phyloP scores from a whole-genome alignment of 2,797 vertebrate genomes.

The Enteromius argenteus region DNA sequence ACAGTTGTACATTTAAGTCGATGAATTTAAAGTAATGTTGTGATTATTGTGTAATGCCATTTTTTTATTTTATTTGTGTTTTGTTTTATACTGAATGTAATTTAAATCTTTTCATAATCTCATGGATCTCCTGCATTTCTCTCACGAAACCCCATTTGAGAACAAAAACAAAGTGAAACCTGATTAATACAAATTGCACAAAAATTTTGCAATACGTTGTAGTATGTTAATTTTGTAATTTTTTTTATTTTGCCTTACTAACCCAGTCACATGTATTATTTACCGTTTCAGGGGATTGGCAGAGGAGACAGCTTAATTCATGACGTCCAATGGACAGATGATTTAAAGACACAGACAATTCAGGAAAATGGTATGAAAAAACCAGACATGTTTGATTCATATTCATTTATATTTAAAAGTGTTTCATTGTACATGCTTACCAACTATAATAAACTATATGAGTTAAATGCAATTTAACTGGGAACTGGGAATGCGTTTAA shows the following conservation, averaged over 20 bases:
- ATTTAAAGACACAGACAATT: not conserved
- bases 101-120: not conserved
- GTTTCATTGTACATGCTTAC: not conserved
- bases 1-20: not conserved
- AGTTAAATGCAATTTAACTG: not conserved
- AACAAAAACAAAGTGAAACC: not conserved
- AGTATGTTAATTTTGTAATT: not conserved
- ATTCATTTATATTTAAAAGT: not conserved
- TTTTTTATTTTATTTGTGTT: not conserved
- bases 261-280: not conserved
- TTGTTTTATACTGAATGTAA: not conserved
- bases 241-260: not conserved
- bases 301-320: slow-evolving; percentile 30
- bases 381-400: not conserved
- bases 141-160: not conserved
- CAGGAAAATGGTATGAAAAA: slow-evolving; percentile 38
- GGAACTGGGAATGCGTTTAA: no score
- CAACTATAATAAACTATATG: not conserved
- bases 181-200: not conserved
- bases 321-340: not conserved
- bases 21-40: not conserved
- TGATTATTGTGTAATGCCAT: not conserved
- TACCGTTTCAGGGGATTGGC: slow-evolving; percentile 56
- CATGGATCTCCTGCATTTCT: not conserved
- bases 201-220: not conserved